Evolutionary conservation across 1,140 invertebrate species (phyloP).

Genomic region (Thaumetopoea pityocampa): DNA sequence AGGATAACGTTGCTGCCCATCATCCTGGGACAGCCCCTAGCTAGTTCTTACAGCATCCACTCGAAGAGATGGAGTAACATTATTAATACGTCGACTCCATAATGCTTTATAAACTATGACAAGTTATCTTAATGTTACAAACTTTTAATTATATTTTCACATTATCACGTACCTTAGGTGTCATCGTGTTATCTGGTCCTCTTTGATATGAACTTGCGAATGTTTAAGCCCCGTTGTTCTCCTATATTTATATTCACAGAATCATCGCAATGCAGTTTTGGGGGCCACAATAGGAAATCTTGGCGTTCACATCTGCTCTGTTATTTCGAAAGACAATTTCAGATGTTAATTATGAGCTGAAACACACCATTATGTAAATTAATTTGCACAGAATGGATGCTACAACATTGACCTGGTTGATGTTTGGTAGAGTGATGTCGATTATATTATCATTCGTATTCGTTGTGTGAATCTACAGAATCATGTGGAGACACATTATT

Average conservation of each 20-base stretch:
- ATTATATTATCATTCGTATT: slow-evolving; percentile 1
- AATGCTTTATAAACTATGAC: no score
- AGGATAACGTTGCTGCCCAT: no score
- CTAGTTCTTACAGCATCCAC: no score
- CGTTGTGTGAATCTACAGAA: background rate
- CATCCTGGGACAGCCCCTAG: no score
- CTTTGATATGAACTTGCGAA: slow-evolving; percentile 24
- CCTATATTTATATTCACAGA: slow-evolving; percentile 34
- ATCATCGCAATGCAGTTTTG: slow-evolving; percentile 26
- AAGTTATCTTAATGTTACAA: background rate
- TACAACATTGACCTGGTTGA: slow-evolving; percentile 15
- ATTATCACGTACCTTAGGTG: slow-evolving; percentile 45
- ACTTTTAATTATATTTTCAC: background rate
- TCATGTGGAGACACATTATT: background rate
- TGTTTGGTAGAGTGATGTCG: slow-evolving; percentile 11
- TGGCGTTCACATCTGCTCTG: slow-evolving; percentile 15
- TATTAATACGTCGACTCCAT: no score
- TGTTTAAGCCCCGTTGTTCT: slow-evolving; percentile 14
- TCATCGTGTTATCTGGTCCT: slow-evolving; percentile 42
- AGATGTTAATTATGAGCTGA: slow-evolving; percentile 30
- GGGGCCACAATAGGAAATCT: slow-evolving; percentile 33
- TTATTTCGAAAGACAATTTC: slow-evolving; percentile 21
- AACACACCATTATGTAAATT: slow-evolving; percentile 23
- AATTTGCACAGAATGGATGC: slow-evolving; percentile 14
- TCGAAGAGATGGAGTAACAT: no score